A percentile compares a stretch with the other conserved stretches of the same genome.
phyloP scores from a whole-genome alignment of 1,140 invertebrate genomes.

The Bathynomus jamesi region DNA sequence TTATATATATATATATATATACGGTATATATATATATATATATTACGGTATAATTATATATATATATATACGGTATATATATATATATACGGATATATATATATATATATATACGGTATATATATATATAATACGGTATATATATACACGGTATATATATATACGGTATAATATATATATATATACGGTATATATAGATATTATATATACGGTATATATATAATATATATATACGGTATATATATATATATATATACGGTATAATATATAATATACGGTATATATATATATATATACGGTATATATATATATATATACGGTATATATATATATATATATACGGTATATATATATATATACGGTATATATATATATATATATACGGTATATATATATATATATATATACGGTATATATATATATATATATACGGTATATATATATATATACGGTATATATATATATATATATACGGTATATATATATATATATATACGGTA shows the following conservation, averaged over 20 bases:
- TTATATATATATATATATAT: background rate
- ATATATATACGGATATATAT: background rate
- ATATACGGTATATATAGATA: too few species aligned
- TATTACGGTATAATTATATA: background rate
- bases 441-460: too few species aligned
- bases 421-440: too few species aligned
- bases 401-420: conserved; percentile 12
- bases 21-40: conserved; percentile 3
- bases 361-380: conserved; percentile 3
- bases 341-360: background rate
- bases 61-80: background rate
- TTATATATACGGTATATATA: too few species aligned
- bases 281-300: background rate
- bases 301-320: background rate
- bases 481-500: too few species aligned
- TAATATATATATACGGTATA: too few species aligned
- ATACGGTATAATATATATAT: too few species aligned
- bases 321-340: background rate
- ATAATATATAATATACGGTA: background rate
- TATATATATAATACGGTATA: background rate
- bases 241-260: background rate
- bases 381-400: conserved; percentile 11
- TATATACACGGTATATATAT: too few species aligned
- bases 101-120: background rate
- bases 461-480: background rate